These are phyloP conservation scores for Eulemur rufifrons DNA, from an alignment of 2,113 vertebrate species.

Conservation along the genomic window DNA sequence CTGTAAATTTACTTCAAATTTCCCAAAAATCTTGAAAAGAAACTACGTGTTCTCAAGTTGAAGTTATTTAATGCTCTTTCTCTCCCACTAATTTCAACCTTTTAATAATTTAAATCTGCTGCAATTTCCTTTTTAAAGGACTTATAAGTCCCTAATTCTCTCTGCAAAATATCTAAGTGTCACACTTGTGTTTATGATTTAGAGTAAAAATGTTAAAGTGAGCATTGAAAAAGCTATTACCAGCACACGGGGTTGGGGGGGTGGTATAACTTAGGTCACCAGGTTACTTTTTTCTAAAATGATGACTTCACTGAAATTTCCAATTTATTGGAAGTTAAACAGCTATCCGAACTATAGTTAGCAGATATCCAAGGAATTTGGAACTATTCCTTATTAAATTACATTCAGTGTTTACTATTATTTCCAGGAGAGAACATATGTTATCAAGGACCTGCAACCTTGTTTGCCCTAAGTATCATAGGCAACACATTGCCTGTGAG, in stretches of 20 bases:
- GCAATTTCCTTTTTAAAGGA: conserved; percentile 28
- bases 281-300: not conserved
- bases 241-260: not conserved
- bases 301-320: not conserved
- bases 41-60: not conserved
- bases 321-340: not conserved
- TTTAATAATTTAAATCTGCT: conserved; percentile 33
- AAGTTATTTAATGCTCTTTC: conserved; percentile 3
- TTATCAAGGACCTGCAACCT: not conserved
- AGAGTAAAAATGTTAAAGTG: not conserved
- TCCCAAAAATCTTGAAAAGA: not conserved
- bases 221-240: not conserved
- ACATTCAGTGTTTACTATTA: not conserved
- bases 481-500: not conserved
- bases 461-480: not conserved
- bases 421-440: not conserved
- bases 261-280: not conserved
- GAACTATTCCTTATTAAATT: not conserved
- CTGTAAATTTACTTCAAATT: not conserved
- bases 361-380: not conserved
- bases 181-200: not conserved
- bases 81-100: not conserved
- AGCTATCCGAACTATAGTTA: not conserved
- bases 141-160: not conserved
- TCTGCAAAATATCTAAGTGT: not conserved